phyloP scores from a whole-genome alignment of 2,888 invertebrate species.

The Agrotis ipsilon region DNA sequence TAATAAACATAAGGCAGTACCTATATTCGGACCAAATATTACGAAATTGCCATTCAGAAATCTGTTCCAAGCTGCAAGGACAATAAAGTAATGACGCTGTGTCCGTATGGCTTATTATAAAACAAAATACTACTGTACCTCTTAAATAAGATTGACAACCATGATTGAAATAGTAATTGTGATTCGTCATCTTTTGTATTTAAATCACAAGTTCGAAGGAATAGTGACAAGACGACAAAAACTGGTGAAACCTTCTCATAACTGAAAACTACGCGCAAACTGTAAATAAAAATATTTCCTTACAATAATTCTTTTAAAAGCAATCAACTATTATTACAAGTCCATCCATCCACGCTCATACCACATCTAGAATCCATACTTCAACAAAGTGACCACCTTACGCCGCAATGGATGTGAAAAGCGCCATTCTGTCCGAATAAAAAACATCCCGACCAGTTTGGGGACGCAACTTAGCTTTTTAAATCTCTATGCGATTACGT shows the following conservation, averaged over 20 bases:
- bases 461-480: slow-evolving; percentile 76
- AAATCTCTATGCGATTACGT: slow-evolving; percentile 68
- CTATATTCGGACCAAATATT: too few relatives aligned
- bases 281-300: too few relatives aligned
- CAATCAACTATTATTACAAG: background rate
- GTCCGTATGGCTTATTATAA: background rate
- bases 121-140: slow-evolving; percentile 1
- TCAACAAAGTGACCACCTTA: slow-evolving; percentile 85
- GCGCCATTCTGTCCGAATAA: slow-evolving; percentile 78
- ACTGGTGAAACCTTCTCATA: too few relatives aligned
- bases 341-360: slow-evolving; percentile 5
- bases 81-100: too few relatives aligned
- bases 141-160: background rate
- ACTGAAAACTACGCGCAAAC: too few relatives aligned
- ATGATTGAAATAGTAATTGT: background rate
- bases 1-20: too few relatives aligned
- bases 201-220: background rate
- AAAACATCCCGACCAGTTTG: slow-evolving; percentile 73
- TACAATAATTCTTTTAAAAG: too few relatives aligned
- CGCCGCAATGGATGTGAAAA: slow-evolving; percentile 80
- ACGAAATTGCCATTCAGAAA: too few relatives aligned
- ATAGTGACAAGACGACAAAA: background rate
- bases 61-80: too few relatives aligned
- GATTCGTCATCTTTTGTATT: background rate
- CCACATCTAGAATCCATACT: slow-evolving; percentile 66